phyloP scores from a whole-genome alignment of 2,888 invertebrate species.

The Torymus aiolomorphi region DNA sequence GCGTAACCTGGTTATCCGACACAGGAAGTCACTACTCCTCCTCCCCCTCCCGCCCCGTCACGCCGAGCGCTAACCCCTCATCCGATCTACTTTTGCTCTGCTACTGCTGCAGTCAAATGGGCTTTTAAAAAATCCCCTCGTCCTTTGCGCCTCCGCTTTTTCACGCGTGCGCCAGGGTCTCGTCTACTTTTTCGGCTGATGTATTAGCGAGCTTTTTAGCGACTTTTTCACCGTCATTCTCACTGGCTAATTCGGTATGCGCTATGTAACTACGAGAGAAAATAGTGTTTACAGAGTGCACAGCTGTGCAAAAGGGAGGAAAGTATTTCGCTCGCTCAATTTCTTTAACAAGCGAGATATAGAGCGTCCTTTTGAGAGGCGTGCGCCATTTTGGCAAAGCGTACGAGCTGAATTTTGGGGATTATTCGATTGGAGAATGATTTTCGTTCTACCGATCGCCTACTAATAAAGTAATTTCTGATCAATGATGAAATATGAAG shows the following conservation, averaged over 20 bases:
- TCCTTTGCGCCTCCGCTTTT: background rate
- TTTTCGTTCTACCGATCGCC: background rate
- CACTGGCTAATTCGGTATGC: too few species aligned
- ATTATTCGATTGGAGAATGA: constrained; percentile 24
- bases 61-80: background rate
- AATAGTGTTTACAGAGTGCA: background rate
- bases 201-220: background rate
- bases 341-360: constrained; percentile 2
- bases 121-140: constrained; percentile 58
- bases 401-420: background rate
- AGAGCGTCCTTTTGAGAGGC: constrained; percentile 10
- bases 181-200: background rate
- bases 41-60: constrained; percentile 8
- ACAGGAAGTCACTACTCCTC: constrained; percentile 63
- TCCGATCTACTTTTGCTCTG: constrained; percentile 19
- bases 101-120: constrained; percentile 53
- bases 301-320: background rate
- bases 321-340: constrained; percentile 15
- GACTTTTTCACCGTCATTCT: background rate
- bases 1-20: constrained; percentile 69
- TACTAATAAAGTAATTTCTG: too few species aligned
- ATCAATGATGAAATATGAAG: too few species aligned
- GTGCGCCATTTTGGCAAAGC: background rate
- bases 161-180: background rate
- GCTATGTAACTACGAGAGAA: background rate